Evolutionary conservation across 2,888 invertebrate genomes (phyloP), one percentile per base, ranked within the genome.

Genomic region (Stenurella melanura): DNA sequence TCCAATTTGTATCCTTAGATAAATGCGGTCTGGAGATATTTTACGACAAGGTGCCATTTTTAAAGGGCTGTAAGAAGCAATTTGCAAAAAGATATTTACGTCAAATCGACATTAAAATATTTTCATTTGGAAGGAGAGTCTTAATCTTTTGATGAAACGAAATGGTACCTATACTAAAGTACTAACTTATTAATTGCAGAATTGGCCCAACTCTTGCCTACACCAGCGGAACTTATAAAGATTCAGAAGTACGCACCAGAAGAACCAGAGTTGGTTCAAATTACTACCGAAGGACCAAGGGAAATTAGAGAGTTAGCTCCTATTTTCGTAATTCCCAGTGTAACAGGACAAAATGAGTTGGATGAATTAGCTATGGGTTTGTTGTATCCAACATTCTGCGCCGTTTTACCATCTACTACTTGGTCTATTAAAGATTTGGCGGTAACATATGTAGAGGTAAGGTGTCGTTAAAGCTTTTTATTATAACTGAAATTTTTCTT

Each of bases 321-420:
- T 0, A 78, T 90, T 0, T 90, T 90, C 77, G 81, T 90, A 2
- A 85, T 90, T 58, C 89, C 90, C 9, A 90, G 90, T 10, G 78
- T 90, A 26, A 86, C 85, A n/a, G 86, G 86, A 1, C 75, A 82
- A n/a, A 81, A 84, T 5, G 81, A 81, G 73, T 80, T 87, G 4
- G 83, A 84, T 71, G 85, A 86, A 26, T 86, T 88, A 58, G 85
- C 87, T 1, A 82, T 81, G 50, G 82, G 87, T 54, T 75, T 90
- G 10, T 81, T 90, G 58, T 86, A 89, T 76, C 90, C 90, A 0
- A 87, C 88, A 0, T 90, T 88, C 81, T 88, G 87, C 73, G 88
- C 89, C 1, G 86, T 87, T 18, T 81, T 88, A 38, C 88, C 89
- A 1, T 81, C 82, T n/a, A 84, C 73, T 0, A 77, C 81, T 4